Base-by-base conservation (phyloP, 2,888 invertebrate genomes). In the Rhorus exstirpatorius region DNA sequence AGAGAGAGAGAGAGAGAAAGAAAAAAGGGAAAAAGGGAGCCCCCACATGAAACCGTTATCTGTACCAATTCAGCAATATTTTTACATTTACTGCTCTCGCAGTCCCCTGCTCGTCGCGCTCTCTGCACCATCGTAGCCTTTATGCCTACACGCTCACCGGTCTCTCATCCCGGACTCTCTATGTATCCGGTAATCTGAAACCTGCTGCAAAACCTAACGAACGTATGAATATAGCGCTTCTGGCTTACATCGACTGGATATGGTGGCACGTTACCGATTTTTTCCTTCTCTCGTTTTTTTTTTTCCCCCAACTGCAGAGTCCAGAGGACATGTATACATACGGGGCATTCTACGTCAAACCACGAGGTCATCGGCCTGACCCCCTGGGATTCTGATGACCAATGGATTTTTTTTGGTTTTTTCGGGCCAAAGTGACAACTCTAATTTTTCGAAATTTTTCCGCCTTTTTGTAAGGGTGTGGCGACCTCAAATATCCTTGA, bases 41-140 rank as follows among this genome's bases (percentile, higher is more conserved):
- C 88, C 90, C 86, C 89, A 89, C 89, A 88, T 89, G 89, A 89
- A 89, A 87, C 89, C 88, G 90, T 90, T 91, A 91, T 91, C 90
- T 91, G 85, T 88, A 90, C 90, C 89, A 91, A 90, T 91, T 91
- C 90, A 89, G 90, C 91, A 91, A 91, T 90, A 91, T 91, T 91
- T 91, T 91, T 90, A 89, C 90, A 90, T 90, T 90, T 90, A 88
- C 89, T 81, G 82, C 74, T 78, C 74, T 78, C 70, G 84, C 80
- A 31, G 71, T 77, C 63, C 67, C 51, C 72, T 55, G 83, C 55
- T 61, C 60, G 31, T 58, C 71, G 17, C 58, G 7, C 58, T 72
- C 65, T 60, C 67, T 71, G 51, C 31, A 46, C 41, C 51, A 60
- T 65, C 46, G 35, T 83, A 60, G 1, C 63, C 71, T 71, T 68